Evolutionary conservation across 1,140 invertebrate genomes (phyloP).

Genomic region (Nymphalis io): DNA sequence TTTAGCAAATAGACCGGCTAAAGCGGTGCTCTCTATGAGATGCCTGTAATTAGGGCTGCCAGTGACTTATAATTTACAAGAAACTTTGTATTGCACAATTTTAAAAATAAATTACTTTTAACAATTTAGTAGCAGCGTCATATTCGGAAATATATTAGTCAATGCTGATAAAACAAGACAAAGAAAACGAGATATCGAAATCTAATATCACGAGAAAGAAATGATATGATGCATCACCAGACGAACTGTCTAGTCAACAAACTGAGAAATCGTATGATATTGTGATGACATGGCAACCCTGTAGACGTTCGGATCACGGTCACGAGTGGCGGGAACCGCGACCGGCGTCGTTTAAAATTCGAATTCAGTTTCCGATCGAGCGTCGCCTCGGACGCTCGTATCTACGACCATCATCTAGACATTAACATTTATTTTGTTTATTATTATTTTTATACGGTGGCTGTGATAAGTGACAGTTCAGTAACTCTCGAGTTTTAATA

Average conservation of each 20-base stretch:
- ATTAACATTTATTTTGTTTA: slow-evolving; percentile 39
- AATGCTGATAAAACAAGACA: background rate
- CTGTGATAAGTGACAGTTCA: slow-evolving; percentile 66
- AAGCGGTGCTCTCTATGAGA: background rate
- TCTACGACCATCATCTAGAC: slow-evolving; percentile 30
- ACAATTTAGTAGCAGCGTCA: no score
- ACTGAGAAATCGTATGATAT: background rate
- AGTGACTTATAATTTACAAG: background rate
- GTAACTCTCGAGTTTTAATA: slow-evolving; percentile 30
- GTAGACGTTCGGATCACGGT: slow-evolving; percentile 30
- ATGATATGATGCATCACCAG: slow-evolving; percentile 2
- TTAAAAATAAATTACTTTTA: no score
- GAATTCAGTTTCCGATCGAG: slow-evolving; percentile 55
- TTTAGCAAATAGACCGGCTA: slow-evolving; percentile 13
- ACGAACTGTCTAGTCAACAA: slow-evolving; percentile 10
- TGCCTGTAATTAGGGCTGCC: slow-evolving; percentile 3
- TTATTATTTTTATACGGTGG: slow-evolving; percentile 46
- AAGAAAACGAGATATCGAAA: background rate
- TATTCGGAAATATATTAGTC: background rate
- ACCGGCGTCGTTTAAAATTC: slow-evolving; percentile 23
- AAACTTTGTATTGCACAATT: background rate
- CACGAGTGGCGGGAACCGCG: slow-evolving; percentile 34
- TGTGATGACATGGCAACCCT: slow-evolving; percentile 33
- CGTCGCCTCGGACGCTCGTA: slow-evolving; percentile 43
- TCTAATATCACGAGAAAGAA: background rate